Conservation (phyloP, 2,888 invertebrate species). For the Julus scandinavius region DNA sequence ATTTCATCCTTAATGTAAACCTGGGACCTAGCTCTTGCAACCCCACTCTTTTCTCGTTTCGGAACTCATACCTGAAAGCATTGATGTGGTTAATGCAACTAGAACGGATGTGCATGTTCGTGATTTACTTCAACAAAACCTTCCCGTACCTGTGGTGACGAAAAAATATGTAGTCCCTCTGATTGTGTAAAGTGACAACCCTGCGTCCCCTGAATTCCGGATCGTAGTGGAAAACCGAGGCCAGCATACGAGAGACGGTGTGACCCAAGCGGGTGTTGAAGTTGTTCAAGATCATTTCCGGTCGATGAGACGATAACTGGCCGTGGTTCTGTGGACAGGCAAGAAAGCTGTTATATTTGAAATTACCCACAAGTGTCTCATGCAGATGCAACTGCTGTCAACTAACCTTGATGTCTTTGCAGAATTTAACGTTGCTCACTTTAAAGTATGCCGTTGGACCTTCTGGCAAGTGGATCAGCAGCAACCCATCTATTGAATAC, state of each 20-base stretch:
- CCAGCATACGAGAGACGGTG: slow-evolving; percentile 90
- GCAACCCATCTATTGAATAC: slow-evolving; percentile 86
- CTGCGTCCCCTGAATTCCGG: slow-evolving; percentile 94
- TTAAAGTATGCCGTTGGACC: slow-evolving; percentile 98
- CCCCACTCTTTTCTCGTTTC: slow-evolving; percentile 74
- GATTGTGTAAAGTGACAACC: slow-evolving; percentile 98
- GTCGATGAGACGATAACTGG: slow-evolving; percentile 86
- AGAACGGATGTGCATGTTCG: background rate
- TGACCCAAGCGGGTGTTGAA: slow-evolving; percentile 94
- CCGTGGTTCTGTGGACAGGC: slow-evolving; percentile 64
- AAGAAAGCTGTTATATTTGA: slow-evolving; percentile 14
- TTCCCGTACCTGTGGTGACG: slow-evolving; percentile 85
- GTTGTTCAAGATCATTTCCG: slow-evolving; percentile 95
- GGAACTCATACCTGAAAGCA: slow-evolving; percentile 82
- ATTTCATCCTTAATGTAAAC: slow-evolving; percentile 91
- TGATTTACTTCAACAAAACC: background rate
- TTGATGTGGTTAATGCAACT: background rate
- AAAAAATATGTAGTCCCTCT: slow-evolving; percentile 98
- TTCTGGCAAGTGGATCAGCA: slow-evolving; percentile 92
- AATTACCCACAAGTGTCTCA: slow-evolving; percentile 21
- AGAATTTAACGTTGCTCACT: slow-evolving; percentile 89
- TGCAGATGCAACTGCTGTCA: background rate
- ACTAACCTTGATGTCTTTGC: slow-evolving; percentile 78
- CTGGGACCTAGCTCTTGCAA: slow-evolving; percentile 96
- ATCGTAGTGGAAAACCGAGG: slow-evolving; percentile 93